These are phyloP conservation scores for Sebastes cheni DNA, from an alignment of 2,797 vertebrate genomes.

Conservation along the genomic window DNA sequence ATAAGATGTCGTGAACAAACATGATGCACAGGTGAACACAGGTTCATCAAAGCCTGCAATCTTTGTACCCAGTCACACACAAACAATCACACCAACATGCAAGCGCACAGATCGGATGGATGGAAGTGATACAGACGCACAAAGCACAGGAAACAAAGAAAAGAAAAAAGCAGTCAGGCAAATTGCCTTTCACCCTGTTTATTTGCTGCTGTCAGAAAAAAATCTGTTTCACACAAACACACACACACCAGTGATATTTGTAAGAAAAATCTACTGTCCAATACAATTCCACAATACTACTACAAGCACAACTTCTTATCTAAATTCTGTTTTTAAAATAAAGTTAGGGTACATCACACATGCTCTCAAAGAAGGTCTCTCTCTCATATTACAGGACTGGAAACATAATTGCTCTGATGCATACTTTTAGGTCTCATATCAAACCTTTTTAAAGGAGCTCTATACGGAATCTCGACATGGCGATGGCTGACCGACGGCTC, in stretches of 20 bases:
- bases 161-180: neutral
- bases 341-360: neutral
- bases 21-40: neutral
- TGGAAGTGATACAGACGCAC: neutral
- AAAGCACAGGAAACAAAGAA: neutral
- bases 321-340: neutral
- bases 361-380: neutral
- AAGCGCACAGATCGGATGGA: neutral
- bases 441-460: neutral
- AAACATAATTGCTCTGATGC: too few relatives aligned
- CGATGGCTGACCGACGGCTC: too few relatives aligned
- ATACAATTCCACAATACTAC: neutral
- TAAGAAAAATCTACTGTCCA: neutral
- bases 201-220: constrained; percentile 25
- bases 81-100: neutral
- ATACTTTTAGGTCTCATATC: neutral
- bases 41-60: neutral
- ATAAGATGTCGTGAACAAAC: neutral
- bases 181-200: constrained; percentile 18
- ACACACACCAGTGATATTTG: neutral
- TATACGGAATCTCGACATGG: rapidly evolving
- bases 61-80: neutral
- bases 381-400: neutral
- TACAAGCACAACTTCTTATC: neutral
- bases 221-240: constrained; percentile 12